These are phyloP conservation scores for Plemyria rubiginata DNA, from an alignment of 2,888 invertebrate species.

Conservation along the genomic window DNA sequence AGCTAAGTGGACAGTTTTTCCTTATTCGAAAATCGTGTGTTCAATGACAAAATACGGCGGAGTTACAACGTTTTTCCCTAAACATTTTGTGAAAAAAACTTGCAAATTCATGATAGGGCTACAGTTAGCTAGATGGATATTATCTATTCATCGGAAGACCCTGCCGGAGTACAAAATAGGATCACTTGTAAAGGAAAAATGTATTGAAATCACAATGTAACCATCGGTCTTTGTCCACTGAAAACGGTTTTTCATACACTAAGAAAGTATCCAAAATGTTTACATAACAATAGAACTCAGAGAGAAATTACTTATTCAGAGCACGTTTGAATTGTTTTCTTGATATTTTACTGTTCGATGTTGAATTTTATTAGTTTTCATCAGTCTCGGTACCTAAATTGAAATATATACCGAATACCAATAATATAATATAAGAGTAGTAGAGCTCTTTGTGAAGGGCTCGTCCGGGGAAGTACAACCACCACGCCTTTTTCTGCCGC, in stretches of 20 bases:
- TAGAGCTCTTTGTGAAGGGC: no score
- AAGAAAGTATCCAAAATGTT: slow-evolving; percentile 61
- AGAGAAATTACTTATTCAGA: slow-evolving; percentile 75
- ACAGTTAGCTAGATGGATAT: slow-evolving; percentile 67
- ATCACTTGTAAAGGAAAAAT: slow-evolving; percentile 78
- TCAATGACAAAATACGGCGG: slow-evolving; percentile 50
- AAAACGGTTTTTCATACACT: slow-evolving; percentile 63
- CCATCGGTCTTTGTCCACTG: slow-evolving; percentile 72
- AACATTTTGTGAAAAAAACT: slow-evolving; percentile 61
- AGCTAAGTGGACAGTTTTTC: slow-evolving; percentile 30
- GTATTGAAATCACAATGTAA: slow-evolving; percentile 83
- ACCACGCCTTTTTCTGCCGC: no score
- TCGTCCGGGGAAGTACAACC: no score
- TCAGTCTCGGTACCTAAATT: background rate
- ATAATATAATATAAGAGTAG: no score
- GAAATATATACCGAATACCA: background rate
- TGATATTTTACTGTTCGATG: slow-evolving; percentile 59
- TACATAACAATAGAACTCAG: slow-evolving; percentile 75
- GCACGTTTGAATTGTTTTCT: slow-evolving; percentile 66
- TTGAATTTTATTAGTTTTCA: slow-evolving; percentile 44
- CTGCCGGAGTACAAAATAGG: slow-evolving; percentile 72
- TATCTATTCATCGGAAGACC: slow-evolving; percentile 59
- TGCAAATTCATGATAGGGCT: slow-evolving; percentile 75
- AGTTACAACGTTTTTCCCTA: slow-evolving; percentile 53
- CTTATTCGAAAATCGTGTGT: slow-evolving; percentile 44